Conservation (phyloP, 2,888 invertebrate species). For the Clusia tigrina region DNA sequence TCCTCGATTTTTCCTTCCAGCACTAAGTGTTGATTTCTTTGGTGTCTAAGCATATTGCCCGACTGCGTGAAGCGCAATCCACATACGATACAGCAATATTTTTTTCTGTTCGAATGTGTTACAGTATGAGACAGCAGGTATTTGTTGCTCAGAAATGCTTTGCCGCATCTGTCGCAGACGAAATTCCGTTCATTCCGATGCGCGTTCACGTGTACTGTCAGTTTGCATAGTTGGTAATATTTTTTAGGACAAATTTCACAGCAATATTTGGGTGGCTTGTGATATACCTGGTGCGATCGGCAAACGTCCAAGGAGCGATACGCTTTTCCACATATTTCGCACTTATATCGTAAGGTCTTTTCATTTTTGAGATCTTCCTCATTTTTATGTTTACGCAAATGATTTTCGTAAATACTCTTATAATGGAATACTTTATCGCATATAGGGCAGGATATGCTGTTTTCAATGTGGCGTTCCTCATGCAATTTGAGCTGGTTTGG, state of each 20-base stretch:
- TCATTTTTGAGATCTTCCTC: not conserved
- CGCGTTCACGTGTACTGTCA: not conserved
- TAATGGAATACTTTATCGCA: not conserved
- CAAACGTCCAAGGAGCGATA: no score
- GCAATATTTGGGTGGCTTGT: not conserved
- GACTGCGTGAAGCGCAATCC: not conserved
- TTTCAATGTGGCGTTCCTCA: not conserved
- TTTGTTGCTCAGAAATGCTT: not conserved
- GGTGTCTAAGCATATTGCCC: not conserved
- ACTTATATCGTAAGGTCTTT: not conserved
- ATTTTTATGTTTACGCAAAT: not conserved
- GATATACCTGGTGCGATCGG: not conserved
- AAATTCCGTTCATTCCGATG: not conserved
- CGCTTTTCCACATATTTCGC: not conserved
- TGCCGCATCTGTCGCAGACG: slow-evolving; percentile 1
- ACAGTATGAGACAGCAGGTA: not conserved
- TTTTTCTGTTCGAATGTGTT: not conserved
- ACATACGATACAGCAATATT: not conserved
- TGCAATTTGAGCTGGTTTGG: not conserved
- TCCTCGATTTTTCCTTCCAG: slow-evolving; percentile 1
- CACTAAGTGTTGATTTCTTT: not conserved
- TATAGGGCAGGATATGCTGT: not conserved
- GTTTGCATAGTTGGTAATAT: not conserved
- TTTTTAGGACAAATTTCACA: not conserved
- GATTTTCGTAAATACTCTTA: not conserved